A percentile compares a stretch with the other conserved stretches of the same genome.
phyloP scores from a whole-genome alignment of 2,113 vertebrate species.

The Cottus gobio region DNA sequence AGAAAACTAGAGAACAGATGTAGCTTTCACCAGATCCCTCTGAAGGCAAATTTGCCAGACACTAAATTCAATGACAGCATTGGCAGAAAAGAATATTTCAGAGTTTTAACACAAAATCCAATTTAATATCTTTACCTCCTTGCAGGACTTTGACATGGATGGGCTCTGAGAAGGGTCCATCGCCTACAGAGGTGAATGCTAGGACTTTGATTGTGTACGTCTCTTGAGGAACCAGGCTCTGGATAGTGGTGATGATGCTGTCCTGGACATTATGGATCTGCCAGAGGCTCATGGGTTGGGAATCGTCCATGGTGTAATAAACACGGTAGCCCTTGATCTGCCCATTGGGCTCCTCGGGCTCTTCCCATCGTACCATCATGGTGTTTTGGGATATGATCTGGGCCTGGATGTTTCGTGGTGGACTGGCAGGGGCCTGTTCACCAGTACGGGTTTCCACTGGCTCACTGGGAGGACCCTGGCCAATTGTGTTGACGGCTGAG shows the following conservation, averaged over 20 bases:
- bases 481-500: constrained; percentile 96
- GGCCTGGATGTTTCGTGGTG: constrained; percentile 93
- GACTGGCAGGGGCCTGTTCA: constrained; percentile 95
- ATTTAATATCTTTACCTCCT: constrained; percentile 87
- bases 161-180: constrained; percentile 95
- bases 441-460: constrained; percentile 94
- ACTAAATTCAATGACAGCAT: neutral
- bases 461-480: constrained; percentile 96
- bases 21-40: neutral
- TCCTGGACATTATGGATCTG: constrained; percentile 98
- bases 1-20: neutral
- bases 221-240: constrained; percentile 91
- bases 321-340: constrained; percentile 96
- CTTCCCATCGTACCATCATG: constrained; percentile 98
- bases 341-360: constrained; percentile 97
- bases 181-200: constrained; percentile 97
- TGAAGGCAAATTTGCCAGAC: neutral
- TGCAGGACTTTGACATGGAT: constrained; percentile 97
- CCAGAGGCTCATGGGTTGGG: constrained; percentile 92
- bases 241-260: constrained; percentile 94
- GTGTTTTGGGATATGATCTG: constrained; percentile 94
- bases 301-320: constrained; percentile 96
- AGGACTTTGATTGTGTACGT: constrained; percentile 96
- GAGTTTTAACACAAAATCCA: neutral
- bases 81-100: neutral